Base-by-base conservation (phyloP, 2,888 invertebrate genomes). In the Formica aserva region DNA sequence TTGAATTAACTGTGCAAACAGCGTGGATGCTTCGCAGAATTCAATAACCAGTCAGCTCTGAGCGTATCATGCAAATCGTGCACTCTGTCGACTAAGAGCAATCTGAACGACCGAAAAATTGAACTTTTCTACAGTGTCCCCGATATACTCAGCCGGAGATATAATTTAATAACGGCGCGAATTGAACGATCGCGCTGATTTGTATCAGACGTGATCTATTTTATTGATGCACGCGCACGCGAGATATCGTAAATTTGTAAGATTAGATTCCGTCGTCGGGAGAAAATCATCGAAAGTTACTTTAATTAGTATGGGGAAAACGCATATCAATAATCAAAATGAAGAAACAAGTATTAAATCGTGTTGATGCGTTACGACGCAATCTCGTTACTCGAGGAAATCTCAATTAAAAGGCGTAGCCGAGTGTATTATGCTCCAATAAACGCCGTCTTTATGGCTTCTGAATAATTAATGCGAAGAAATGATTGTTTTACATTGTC, bases 131-230 rank as follows among this genome's bases (percentile, higher is more conserved):
- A 32, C n/a, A 52, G 41, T 62, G 62, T 45, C 6, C 71, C 32
- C 41, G 22, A 78, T 66, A 82, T 66, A 75, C 9, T 82, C 75
- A 63, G 81, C 69, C 45, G 29, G 62, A 29, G 84, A 83, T 76
- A 82, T 35, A 52, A 76, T 76, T 82, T 76, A 82, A 71, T 66
- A 63, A 57, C 48, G 48, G 0, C 35, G 57, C 9, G 55, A 60
- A 65, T 41, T 22, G 45, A 38, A 26, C 60, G 41, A 63, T 52
- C 3, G 8, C 18, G 65, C 38, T 48, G 55, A 32, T 57, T 38
- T 38, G 55, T 35, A 69, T 62, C 45, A 48, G 85, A 18, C 2
- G 55, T 8, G 85, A 87, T 89, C 85, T 81, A 88, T 87, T 90
- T 90, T 84, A 80, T 82, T 71, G 52, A 26, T 71, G 65, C 32